Percentiles rank a stretch among this genome's conserved stretches.
phyloP scores from a whole-genome alignment of 2,797 vertebrate species.

The Buceros bicornis region DNA sequence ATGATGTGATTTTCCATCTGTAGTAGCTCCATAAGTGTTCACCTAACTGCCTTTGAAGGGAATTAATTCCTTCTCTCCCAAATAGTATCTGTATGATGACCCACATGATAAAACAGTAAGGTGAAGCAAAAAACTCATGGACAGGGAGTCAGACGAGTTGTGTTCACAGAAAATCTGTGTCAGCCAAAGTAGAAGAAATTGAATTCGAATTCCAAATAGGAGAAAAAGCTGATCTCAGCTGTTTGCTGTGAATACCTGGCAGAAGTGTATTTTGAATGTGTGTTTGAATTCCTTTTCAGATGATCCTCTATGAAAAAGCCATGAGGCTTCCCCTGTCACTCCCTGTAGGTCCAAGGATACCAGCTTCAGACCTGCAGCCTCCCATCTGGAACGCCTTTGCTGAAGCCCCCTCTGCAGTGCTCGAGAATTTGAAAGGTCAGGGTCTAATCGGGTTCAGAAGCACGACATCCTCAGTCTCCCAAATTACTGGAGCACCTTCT shows the following conservation, averaged over 20 bases:
- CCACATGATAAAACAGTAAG: neutral
- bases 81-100: neutral
- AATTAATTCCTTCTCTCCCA: neutral
- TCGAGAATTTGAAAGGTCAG: conserved; percentile 67
- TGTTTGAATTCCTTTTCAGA: conserved; percentile 58
- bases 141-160: neutral
- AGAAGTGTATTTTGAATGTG: neutral
- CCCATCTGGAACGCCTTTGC: conserved; percentile 70
- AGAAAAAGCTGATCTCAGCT: neutral
- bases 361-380: conserved; percentile 33
- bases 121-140: neutral
- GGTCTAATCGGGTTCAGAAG: neutral
- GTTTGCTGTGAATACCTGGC: neutral
- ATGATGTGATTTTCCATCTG: neutral
- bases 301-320: conserved; percentile 35
- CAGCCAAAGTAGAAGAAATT: neutral
- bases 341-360: neutral
- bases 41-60: neutral
- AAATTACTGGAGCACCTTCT: neutral
- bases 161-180: neutral
- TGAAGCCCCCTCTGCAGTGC: conserved; percentile 53
- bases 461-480: neutral
- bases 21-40: neutral
- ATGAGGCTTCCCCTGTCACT: conserved; percentile 43
- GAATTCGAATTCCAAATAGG: neutral